phyloP scores from a whole-genome alignment of 2,797 vertebrate species.

The Jordanella pulchra region DNA sequence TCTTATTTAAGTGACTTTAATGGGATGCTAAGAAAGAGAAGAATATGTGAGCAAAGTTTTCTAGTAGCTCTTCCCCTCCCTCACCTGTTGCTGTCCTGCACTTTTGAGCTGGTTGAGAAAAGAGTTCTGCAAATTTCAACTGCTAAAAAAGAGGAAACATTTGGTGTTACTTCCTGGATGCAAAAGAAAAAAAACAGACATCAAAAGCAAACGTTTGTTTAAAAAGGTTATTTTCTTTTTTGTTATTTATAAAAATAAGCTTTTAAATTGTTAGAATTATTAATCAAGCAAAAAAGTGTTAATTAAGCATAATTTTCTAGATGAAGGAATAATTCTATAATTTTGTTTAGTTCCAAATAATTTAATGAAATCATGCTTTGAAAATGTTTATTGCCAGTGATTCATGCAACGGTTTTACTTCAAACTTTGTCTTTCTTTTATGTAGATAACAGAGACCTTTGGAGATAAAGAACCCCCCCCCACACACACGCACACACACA shows the following conservation, averaged over 20 bases:
- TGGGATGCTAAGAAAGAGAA: not conserved
- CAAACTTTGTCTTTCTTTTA: constrained; percentile 45
- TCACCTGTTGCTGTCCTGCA: not conserved
- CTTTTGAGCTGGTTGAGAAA: not conserved
- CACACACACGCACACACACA: constrained; percentile 24
- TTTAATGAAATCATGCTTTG: not conserved
- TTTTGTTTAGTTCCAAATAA: not conserved
- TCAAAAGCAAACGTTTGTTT: not conserved
- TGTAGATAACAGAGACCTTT: constrained; percentile 71
- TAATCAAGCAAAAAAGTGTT: not conserved
- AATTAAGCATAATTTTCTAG: not conserved
- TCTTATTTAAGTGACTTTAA: not conserved
- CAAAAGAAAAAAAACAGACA: not conserved
- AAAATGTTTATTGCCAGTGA: not conserved
- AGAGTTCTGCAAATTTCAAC: not conserved
- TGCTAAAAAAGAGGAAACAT: not conserved
- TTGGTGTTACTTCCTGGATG: not conserved
- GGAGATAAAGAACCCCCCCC: constrained; percentile 19
- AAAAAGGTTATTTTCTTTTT: not conserved
- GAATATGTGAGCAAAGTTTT: not conserved
- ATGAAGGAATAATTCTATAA: not conserved
- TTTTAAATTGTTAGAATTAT: not conserved
- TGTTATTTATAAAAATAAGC: not conserved
- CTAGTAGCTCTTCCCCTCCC: not conserved
- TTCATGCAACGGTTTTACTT: constrained; percentile 22